Evolutionary conservation across 1,140 invertebrate species (phyloP).

Genomic region (Mycetomoellerius zeteki): DNA sequence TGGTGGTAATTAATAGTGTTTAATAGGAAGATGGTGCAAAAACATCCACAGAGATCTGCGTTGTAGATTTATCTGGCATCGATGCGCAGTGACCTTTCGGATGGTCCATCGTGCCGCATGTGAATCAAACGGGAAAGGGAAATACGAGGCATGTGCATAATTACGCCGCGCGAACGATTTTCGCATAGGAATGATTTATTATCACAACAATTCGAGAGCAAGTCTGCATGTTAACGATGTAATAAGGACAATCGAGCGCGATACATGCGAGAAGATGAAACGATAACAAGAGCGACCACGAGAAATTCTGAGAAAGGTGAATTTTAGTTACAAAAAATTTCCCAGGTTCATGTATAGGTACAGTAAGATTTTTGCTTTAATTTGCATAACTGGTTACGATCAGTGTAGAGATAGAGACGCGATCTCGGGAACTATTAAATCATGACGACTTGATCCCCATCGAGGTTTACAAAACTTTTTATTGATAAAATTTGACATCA

Average conservation of each 20-base stretch:
- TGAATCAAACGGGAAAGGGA: slow-evolving; percentile 55
- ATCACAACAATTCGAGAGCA: not conserved
- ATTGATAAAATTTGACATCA: not conserved
- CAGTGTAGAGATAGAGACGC: not conserved
- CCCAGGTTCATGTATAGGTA: too few relatives aligned
- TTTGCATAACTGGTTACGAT: slow-evolving; percentile 27
- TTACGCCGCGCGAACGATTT: slow-evolving; percentile 55
- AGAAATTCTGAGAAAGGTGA: not conserved
- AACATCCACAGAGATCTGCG: not conserved
- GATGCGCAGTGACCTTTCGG: slow-evolving; percentile 52
- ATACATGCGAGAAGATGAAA: not conserved
- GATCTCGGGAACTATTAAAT: not conserved
- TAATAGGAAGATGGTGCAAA: slow-evolving; percentile 31
- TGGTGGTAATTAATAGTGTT: not conserved
- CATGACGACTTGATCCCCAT: not conserved
- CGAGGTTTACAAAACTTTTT: not conserved
- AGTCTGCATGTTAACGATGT: slow-evolving; percentile 13
- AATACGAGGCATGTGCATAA: slow-evolving; percentile 62
- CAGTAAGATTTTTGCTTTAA: not conserved
- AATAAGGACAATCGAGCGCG: slow-evolving; percentile 42
- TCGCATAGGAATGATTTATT: slow-evolving; percentile 69
- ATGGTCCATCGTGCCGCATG: slow-evolving; percentile 65
- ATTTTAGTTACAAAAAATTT: not conserved
- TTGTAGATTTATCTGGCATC: slow-evolving; percentile 21
- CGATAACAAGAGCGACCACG: not conserved